phyloP scores from a whole-genome alignment of 2,113 vertebrate species.

The Anolis sagrei region DNA sequence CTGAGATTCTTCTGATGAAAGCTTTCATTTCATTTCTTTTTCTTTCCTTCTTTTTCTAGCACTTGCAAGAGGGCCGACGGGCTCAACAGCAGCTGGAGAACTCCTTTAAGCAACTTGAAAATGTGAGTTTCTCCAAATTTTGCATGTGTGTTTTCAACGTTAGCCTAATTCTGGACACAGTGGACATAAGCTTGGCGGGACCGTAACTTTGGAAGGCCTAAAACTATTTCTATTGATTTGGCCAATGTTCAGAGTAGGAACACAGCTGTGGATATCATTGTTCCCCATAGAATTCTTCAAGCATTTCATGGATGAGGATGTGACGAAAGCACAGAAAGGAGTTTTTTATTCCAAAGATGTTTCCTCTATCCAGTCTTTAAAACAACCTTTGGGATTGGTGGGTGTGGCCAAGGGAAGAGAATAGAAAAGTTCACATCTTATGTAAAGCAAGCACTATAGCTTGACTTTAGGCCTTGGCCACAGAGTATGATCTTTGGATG shows the following conservation, averaged over 20 bases:
- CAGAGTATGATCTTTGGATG: neutral
- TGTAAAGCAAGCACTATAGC: neutral
- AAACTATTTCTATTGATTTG: neutral
- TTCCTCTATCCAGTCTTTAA: neutral
- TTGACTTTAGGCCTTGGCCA: neutral
- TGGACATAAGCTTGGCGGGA: neutral
- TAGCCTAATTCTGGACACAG: neutral
- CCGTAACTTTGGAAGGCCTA: neutral
- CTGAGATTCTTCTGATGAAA: neutral
- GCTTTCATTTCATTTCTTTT: neutral
- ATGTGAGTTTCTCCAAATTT: slow-evolving; percentile 75
- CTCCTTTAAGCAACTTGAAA: slow-evolving; percentile 89
- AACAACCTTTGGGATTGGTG: neutral
- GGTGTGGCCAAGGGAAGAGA: neutral
- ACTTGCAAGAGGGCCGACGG: slow-evolving; percentile 87
- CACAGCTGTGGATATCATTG: neutral
- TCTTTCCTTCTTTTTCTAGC: slow-evolving; percentile 71
- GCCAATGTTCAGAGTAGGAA: neutral
- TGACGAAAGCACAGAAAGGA: neutral
- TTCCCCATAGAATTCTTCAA: neutral
- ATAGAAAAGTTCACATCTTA: neutral
- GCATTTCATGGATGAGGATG: neutral
- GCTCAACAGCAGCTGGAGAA: slow-evolving; percentile 89
- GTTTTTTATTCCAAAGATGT: neutral
- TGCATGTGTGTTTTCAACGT: neutral